A percentile compares a stretch with the other conserved stretches of the same genome.
phyloP scores from a whole-genome alignment of 2,797 vertebrate species.

The Emydoidea blandingii region DNA sequence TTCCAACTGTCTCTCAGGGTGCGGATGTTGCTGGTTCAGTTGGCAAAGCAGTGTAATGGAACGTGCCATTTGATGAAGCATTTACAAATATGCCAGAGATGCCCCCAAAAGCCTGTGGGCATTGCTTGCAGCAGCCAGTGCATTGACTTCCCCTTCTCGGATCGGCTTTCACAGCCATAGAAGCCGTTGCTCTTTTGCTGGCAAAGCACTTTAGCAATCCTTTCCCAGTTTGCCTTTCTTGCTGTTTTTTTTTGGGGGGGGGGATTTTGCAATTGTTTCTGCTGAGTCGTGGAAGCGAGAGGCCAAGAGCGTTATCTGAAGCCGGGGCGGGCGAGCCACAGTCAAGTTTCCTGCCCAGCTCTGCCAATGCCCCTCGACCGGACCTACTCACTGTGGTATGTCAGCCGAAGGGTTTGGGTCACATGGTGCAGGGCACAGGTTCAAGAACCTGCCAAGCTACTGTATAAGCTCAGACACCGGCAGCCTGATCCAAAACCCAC shows the following conservation, averaged over 20 bases:
- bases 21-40: neutral
- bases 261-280: slow-evolving; percentile 45
- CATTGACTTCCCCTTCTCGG: slow-evolving; percentile 54
- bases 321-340: neutral
- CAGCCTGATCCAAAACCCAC: neutral
- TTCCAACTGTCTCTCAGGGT: accelerated
- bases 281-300: slow-evolving; percentile 40
- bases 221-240: neutral
- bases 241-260: neutral
- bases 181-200: slow-evolving; percentile 47
- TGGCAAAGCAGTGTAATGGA: neutral
- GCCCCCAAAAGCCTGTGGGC: slow-evolving; percentile 45
- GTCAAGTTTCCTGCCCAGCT: accelerated
- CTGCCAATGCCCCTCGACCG: neutral
- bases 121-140: slow-evolving; percentile 29
- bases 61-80: neutral
- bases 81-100: neutral
- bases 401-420: neutral
- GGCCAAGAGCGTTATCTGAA: neutral
- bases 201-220: slow-evolving; percentile 51
- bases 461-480: neutral
- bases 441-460: neutral
- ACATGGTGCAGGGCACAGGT: neutral
- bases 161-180: neutral
- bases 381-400: neutral